Conservation (phyloP, 92 coral and sea anemone species). For the Heteractis magnifica region DNA sequence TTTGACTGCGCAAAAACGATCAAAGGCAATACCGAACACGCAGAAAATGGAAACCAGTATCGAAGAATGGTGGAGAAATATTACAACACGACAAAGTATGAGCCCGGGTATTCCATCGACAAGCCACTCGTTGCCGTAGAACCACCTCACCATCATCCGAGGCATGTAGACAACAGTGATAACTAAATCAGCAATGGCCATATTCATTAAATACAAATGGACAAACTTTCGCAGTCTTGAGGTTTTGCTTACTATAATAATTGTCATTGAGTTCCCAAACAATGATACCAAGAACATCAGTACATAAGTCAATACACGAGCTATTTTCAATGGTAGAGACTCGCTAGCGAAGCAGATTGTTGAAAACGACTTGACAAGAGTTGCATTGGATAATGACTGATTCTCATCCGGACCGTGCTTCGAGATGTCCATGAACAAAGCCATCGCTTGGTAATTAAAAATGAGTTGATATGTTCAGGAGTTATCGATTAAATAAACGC, state of each 20-base stretch:
- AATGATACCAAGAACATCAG: constrained; percentile 41
- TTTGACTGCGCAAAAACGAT: constrained; percentile 48
- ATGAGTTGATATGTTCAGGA: neutral
- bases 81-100: constrained; percentile 45
- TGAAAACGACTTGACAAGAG: neutral
- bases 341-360: constrained; percentile 2
- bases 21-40: constrained; percentile 27
- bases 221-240: constrained; percentile 21
- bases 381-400: neutral
- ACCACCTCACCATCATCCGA: constrained; percentile 41
- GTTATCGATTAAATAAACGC: no score
- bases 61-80: constrained; percentile 40
- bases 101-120: constrained; percentile 38
- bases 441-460: neutral
- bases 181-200: constrained; percentile 49
- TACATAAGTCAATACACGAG: constrained; percentile 34
- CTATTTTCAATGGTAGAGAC: neutral
- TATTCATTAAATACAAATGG: constrained; percentile 38
- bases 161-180: constrained; percentile 55
- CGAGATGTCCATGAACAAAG: neutral
- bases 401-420: neutral
- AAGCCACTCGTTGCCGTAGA: constrained; percentile 41
- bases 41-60: constrained; percentile 48
- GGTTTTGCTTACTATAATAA: constrained; percentile 20
- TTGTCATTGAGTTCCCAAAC: constrained; percentile 45